phyloP scores from a whole-genome alignment of 2,113 vertebrate genomes.

The Apaloderma vittatum region DNA sequence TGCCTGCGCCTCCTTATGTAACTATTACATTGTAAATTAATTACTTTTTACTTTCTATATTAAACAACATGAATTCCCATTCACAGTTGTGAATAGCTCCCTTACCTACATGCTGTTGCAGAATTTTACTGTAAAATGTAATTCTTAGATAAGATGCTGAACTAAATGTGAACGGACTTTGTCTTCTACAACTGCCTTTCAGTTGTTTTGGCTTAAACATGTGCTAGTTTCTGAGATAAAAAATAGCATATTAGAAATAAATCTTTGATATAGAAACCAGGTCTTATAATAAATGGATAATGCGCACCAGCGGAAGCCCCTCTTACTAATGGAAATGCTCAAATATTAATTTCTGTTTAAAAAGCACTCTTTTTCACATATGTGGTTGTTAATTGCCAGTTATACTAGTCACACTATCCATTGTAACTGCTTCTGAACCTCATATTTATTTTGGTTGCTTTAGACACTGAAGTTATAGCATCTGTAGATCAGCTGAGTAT shows the following conservation, averaged over 20 bases:
- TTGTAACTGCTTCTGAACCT: background rate
- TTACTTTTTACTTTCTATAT: background rate
- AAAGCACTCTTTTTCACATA: background rate
- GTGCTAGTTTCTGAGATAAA: background rate
- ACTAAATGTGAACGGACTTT: background rate
- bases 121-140: background rate
- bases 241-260: background rate
- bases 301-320: background rate
- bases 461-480: background rate
- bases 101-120: background rate
- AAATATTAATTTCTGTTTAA: background rate
- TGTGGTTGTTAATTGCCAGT: background rate
- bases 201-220: background rate
- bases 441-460: background rate
- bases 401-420: background rate
- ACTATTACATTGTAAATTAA: background rate
- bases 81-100: background rate
- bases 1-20: background rate
- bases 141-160: background rate
- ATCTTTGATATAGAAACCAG: background rate
- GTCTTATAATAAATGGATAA: background rate
- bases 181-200: background rate
- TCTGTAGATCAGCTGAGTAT: background rate
- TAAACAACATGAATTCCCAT: background rate
- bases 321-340: background rate